Base-by-base conservation (phyloP, 2,113 vertebrate species). In the Eretmochelys imbricata region DNA sequence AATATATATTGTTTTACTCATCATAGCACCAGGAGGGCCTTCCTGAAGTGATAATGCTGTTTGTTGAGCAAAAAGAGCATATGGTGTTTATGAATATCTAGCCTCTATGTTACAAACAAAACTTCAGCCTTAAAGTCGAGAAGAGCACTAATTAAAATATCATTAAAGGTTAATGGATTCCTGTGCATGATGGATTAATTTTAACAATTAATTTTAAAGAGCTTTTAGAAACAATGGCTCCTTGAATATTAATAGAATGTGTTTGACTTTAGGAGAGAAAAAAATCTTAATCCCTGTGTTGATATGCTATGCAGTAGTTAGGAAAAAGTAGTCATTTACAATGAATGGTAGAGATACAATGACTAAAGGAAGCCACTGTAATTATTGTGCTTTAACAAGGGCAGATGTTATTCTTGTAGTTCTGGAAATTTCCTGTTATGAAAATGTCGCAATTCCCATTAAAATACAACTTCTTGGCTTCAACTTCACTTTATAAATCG, bases 371-470 rank as follows among this genome's bases (percentile, higher is more conserved):
- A 95, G 89, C 89, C 93, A 72, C 1, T 38, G 80, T 8, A 78
- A 92, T 92, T 95, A 93, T 82, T 65, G 48, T 86, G 76, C 87
- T 97, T 97, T 50, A 96, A 96, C 85, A 82, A 80, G 94, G 96
- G 87, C 82, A 93, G 94, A 96, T 94, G 92, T 90, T 96, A 31
- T 13, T 90, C 95, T 92, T 90, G 88, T 96, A 92, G 85, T 95
- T 88, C 89, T 82, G 84, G 84, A 89, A 96, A 94, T 95, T 89
- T 84, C 92, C 84, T 96, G 97, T 96, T 95, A 81, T 97, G 89
- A 97, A 94, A 96, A 31, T 86, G 82, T 96, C 91, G 95, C 85
- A 90, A 92, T 98, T 95, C 90, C 94, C 84, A 93, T 92, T 97
- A 92, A 98, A 97, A 91, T 51, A 76, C 90, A 89, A 84, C 86